Evolutionary conservation across 2,113 vertebrate species (phyloP).

Genomic region (Neotoma lepida): DNA sequence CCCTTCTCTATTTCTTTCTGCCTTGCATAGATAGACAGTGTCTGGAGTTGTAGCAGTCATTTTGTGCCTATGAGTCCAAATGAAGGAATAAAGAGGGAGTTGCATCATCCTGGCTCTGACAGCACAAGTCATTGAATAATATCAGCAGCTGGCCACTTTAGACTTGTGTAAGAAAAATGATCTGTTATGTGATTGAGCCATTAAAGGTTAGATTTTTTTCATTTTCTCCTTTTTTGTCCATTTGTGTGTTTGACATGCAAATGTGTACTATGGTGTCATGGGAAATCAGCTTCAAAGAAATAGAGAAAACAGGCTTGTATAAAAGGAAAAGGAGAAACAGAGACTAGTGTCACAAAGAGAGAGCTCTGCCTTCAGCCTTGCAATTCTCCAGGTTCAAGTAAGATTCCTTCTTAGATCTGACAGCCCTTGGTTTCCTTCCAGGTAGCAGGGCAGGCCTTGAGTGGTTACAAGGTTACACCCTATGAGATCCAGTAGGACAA

Average conservation of each 20-base stretch:
- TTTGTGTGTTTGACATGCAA: not conserved
- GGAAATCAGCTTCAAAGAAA: not conserved
- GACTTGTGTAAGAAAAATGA: constrained; percentile 33
- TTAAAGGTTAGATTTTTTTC: constrained; percentile 32
- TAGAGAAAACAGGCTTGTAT: not conserved
- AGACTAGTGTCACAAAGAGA: not conserved
- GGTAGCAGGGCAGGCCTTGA: not conserved
- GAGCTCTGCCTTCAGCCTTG: not conserved
- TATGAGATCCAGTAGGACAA: not conserved
- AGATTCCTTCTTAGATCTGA: not conserved
- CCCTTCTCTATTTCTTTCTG: constrained; percentile 22
- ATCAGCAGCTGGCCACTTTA: not conserved
- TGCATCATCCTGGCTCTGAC: constrained; percentile 28
- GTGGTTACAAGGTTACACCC: not conserved
- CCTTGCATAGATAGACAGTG: not conserved
- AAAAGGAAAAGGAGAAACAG: not conserved
- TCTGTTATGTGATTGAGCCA: constrained; percentile 37
- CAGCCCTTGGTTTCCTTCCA: not conserved
- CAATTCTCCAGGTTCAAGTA: too few species aligned
- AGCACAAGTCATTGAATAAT: constrained; percentile 25
- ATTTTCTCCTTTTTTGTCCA: too few species aligned
- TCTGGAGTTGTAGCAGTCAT: constrained; percentile 26
- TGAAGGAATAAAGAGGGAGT: not conserved
- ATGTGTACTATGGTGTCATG: not conserved
- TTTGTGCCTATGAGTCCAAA: not conserved